Conservation (phyloP, 2,888 invertebrate species). For the Melitaea athalia region DNA sequence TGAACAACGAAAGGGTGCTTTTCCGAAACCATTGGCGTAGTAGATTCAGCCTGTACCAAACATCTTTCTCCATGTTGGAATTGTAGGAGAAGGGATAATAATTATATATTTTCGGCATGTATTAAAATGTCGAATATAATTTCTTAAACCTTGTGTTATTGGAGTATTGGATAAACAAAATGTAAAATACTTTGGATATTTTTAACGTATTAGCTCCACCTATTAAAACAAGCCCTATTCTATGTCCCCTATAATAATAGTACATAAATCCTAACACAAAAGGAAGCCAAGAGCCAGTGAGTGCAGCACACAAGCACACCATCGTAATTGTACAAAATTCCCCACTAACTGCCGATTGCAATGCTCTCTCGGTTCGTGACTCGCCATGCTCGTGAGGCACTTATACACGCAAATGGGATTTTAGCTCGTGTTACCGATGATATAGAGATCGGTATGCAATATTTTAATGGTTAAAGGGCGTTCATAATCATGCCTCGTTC, state of each 20-base stretch:
- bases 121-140: too few relatives aligned
- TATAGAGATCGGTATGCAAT: slow-evolving; percentile 16
- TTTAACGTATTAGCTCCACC: neutral
- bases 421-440: slow-evolving; percentile 9
- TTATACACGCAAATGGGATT: slow-evolving; percentile 20
- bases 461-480: neutral
- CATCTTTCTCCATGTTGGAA: too few relatives aligned
- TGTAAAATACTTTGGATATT: neutral
- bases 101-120: too few relatives aligned
- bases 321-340: slow-evolving; percentile 36
- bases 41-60: too few relatives aligned
- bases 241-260: slow-evolving; percentile 10
- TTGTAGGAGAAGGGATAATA: too few relatives aligned
- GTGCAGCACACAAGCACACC: slow-evolving; percentile 27
- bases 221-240: neutral
- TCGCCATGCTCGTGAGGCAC: slow-evolving; percentile 22
- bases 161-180: neutral
- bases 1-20: too few relatives aligned
- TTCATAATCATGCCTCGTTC: slow-evolving; percentile 8
- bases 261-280: slow-evolving; percentile 13
- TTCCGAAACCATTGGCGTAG: too few relatives aligned
- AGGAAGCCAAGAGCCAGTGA: slow-evolving; percentile 23
- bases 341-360: slow-evolving; percentile 32
- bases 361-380: slow-evolving; percentile 32
- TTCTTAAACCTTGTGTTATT: too few relatives aligned